Evolutionary conservation across 1,140 invertebrate genomes (phyloP), one percentile per base, ranked within the genome.

Genomic region (Penaeus vannamei): DNA sequence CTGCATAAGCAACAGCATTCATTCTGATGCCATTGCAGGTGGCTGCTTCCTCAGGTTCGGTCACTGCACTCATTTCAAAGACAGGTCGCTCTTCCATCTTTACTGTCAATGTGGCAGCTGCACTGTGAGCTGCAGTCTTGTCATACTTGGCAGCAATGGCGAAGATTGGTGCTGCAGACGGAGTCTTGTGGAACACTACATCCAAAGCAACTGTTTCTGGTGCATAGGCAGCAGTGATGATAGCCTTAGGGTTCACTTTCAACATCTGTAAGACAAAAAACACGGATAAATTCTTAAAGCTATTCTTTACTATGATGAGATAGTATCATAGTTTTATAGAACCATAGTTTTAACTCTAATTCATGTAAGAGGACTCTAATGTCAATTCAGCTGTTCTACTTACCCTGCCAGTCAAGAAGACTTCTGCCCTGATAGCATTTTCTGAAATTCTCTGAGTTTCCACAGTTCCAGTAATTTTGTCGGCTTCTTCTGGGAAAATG

Each of bases 171-270:
- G 81, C 66, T 61, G 87, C 77, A 12, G 81, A 76, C 10, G 81
- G 81, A 84, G 87, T 79, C 81, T 84, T 84, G 42, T 77, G 81
- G 69, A 88, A 88, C 59, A 32, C 60, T 32, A 88, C 19, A 23
- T 88, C 82, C 77, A 88, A 62, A 23, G 61, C 87, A 59, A n/a
- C 26, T 22, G 81, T 84, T 14, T 84, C 42, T 26, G 46, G 81
- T 61, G 64, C 64, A 53, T 46, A 77, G 36, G 87, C 64, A 8
- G 17, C 66, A 19, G 59, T 59, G 23, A 88, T 20, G 32, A 32
- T 84, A 8, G 84, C 64, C 32, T 76, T 84, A 32, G 87, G 87
- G 5, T 62, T 53, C 14, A 77, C 66, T 17, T 36, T 66, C 19
- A 88, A 69, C 29, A 84, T 32, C 87, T 88, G 87, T 0, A 84